Evolutionary conservation across 2,888 invertebrate genomes (phyloP).

Genomic region (Mamestra brassicae): DNA sequence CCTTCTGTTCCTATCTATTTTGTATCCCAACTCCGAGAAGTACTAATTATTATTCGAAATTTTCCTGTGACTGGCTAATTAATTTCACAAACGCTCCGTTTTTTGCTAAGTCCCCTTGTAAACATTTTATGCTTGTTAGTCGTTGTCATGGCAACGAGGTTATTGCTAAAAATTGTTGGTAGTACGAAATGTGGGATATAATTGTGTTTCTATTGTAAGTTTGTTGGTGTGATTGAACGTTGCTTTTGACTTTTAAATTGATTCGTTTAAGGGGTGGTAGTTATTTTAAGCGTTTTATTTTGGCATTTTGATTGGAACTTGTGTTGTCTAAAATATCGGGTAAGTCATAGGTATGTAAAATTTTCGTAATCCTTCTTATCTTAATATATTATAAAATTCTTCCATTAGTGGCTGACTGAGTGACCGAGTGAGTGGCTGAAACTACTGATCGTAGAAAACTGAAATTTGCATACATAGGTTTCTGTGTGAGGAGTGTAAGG

Average conservation of each 20-base stretch:
- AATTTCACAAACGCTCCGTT: conserved; percentile 37
- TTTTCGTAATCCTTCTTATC: no score
- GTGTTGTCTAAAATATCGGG: not conserved
- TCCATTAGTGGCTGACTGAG: no score
- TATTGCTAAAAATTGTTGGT: conserved; percentile 11
- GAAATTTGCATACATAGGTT: no score
- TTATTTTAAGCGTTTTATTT: not conserved
- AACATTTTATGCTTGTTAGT: conserved; percentile 47
- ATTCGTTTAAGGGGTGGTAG: not conserved
- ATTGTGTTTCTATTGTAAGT: conserved; percentile 20
- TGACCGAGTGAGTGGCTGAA: no score
- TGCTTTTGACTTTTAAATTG: not conserved
- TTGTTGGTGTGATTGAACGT: conserved; percentile 20
- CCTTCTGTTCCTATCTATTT: conserved; percentile 1
- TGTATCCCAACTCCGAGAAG: conserved; percentile 2
- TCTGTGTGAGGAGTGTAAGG: no score
- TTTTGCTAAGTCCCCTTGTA: conserved; percentile 28
- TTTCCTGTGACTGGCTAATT: conserved; percentile 40
- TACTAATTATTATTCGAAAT: conserved; percentile 41
- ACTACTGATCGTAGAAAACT: no score
- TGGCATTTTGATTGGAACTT: not conserved
- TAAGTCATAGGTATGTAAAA: not conserved
- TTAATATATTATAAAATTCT: no score
- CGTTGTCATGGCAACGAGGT: conserved; percentile 35
- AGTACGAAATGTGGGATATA: not conserved